Conservation (phyloP, 2,797 vertebrate species). For the Phrynocephalus forsythii region DNA sequence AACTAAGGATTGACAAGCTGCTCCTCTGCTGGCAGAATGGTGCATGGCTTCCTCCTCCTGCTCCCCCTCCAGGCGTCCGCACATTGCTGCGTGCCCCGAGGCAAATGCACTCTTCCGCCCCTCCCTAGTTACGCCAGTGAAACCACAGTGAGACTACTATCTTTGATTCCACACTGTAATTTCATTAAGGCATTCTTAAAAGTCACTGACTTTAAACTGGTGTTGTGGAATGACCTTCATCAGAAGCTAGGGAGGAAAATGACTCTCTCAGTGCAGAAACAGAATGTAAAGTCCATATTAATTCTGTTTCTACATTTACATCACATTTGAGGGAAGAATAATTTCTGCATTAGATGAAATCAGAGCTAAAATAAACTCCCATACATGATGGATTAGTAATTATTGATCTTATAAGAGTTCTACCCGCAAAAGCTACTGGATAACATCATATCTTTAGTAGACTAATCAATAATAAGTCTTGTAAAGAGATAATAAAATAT, state of each 20-base stretch:
- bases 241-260: too few relatives aligned
- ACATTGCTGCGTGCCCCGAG: too few relatives aligned
- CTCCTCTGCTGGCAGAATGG: too few relatives aligned
- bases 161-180: not conserved
- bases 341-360: not conserved
- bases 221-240: not conserved
- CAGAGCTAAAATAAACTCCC: not conserved
- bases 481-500: not conserved
- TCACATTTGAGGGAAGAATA: not conserved
- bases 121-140: too few relatives aligned
- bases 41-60: too few relatives aligned
- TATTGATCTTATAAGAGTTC: not conserved
- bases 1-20: too few relatives aligned
- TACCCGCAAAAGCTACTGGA: not conserved
- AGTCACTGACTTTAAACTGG: not conserved
- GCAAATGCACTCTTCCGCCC: too few relatives aligned
- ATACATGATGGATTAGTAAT: not conserved
- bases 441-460: not conserved
- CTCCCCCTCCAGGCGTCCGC: too few relatives aligned
- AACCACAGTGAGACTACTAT: not conserved
- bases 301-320: not conserved
- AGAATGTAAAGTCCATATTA: not conserved
- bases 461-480: slow-evolving; percentile 2
- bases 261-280: not conserved
- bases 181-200: not conserved